A percentile compares a stretch with the other conserved stretches of the same genome.
Conservation (phyloP, 2,888 invertebrate species). For the Meteorus cinctellus region DNA sequence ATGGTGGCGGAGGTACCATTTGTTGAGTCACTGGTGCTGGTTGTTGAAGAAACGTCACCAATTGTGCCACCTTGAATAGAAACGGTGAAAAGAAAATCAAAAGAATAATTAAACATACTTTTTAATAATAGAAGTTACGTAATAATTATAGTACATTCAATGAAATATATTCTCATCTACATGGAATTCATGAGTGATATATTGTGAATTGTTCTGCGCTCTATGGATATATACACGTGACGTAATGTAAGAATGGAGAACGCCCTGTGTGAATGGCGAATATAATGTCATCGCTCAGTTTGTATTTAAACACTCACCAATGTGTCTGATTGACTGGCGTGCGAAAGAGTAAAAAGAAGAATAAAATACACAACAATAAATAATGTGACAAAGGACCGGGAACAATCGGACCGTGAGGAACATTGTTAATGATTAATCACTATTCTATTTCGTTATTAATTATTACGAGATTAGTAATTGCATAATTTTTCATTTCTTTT, state of each 20-base stretch:
- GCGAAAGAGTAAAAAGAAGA: conserved; percentile 54
- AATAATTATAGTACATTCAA: neutral
- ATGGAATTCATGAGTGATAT: conserved; percentile 30
- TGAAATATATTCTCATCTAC: conserved; percentile 7
- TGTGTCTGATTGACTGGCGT: conserved; percentile 68
- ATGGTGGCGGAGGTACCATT: conserved; percentile 66
- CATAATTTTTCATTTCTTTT: neutral
- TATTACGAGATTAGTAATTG: neutral
- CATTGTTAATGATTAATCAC: conserved; percentile 27
- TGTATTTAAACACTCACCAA: conserved; percentile 62
- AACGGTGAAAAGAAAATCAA: conserved; percentile 3
- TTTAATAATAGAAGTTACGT: neutral
- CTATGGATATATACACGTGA: conserved; percentile 19
- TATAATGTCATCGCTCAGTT: conserved; percentile 36
- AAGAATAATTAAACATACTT: neutral
- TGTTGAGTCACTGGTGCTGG: conserved; percentile 73
- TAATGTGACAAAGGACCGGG: neutral
- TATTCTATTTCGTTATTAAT: conserved; percentile 27
- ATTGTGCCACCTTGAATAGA: conserved; percentile 79
- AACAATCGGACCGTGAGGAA: conserved; percentile 1
- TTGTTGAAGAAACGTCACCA: conserved; percentile 84
- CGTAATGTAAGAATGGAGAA: conserved; percentile 34
- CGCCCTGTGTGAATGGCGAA: conserved; percentile 38
- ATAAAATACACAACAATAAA: conserved; percentile 20
- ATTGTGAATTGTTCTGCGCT: conserved; percentile 26